Conservation (phyloP, 2,888 invertebrate species). For the Tineola bisselliella region DNA sequence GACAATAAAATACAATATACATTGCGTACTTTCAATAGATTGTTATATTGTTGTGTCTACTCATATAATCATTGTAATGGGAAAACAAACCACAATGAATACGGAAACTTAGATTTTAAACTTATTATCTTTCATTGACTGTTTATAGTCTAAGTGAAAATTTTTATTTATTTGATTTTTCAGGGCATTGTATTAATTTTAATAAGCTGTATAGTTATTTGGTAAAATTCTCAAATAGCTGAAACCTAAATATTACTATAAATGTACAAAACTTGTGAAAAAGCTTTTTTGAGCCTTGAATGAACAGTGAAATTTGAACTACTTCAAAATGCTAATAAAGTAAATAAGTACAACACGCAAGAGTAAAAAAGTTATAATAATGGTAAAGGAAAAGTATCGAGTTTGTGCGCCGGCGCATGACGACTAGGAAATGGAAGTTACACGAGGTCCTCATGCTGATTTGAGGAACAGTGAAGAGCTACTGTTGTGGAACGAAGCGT, state of each 20-base stretch:
- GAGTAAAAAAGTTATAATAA: not conserved
- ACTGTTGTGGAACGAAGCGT: not conserved
- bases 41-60: not conserved
- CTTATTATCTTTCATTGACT: not conserved
- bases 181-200: too few relatives aligned
- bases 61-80: slow-evolving; percentile 3
- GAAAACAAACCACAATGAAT: not conserved
- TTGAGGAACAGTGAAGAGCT: not conserved
- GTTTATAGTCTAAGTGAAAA: not conserved
- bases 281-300: too few relatives aligned
- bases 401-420: not conserved
- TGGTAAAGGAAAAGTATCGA: not conserved
- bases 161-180: too few relatives aligned
- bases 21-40: not conserved
- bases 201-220: too few relatives aligned
- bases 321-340: too few relatives aligned
- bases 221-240: too few relatives aligned
- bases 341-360: too few relatives aligned
- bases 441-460: not conserved
- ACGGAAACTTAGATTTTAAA: not conserved
- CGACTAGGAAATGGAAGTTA: not conserved
- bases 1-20: not conserved
- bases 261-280: too few relatives aligned
- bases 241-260: too few relatives aligned
- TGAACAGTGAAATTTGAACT: too few relatives aligned